phyloP scores from a whole-genome alignment of 2,888 invertebrate species.

The Rotaria socialis region DNA sequence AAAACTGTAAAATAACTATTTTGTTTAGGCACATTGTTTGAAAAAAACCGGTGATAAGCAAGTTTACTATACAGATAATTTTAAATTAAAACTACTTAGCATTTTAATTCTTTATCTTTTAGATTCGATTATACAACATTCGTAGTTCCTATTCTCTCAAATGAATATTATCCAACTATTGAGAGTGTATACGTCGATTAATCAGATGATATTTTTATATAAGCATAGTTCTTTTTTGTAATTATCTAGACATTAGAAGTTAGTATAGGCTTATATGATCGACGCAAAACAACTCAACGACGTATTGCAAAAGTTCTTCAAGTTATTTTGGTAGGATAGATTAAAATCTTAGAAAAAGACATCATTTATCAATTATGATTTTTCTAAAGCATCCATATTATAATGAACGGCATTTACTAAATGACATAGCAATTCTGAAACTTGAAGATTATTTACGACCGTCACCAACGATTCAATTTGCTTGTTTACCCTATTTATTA shows the following conservation, averaged over 20 bases:
- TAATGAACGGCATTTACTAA: conserved; percentile 16
- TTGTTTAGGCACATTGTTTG: neutral
- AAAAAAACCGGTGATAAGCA: neutral
- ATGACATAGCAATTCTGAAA: conserved; percentile 42
- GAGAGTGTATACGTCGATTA: neutral
- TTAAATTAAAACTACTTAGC: too few relatives aligned
- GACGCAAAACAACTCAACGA: neutral
- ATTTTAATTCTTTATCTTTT: neutral
- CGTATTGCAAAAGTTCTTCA: neutral
- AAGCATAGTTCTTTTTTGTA: neutral
- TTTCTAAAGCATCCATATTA: conserved; percentile 33
- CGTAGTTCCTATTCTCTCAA: neutral
- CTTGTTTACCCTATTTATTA: conserved; percentile 39
- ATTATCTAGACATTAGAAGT: neutral
- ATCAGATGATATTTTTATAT: neutral
- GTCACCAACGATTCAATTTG: conserved; percentile 29
- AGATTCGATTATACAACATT: neutral
- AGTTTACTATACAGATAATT: neutral
- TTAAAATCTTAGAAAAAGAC: neutral
- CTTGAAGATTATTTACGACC: conserved; percentile 28
- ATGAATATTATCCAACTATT: neutral
- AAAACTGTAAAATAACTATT: neutral
- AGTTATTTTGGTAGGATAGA: neutral
- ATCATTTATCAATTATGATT: too few relatives aligned
- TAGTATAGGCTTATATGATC: neutral